A percentile compares a stretch with the other conserved stretches of the same genome.
phyloP scores from a whole-genome alignment of 2,797 vertebrate species.

The Lacerta bilineata region DNA sequence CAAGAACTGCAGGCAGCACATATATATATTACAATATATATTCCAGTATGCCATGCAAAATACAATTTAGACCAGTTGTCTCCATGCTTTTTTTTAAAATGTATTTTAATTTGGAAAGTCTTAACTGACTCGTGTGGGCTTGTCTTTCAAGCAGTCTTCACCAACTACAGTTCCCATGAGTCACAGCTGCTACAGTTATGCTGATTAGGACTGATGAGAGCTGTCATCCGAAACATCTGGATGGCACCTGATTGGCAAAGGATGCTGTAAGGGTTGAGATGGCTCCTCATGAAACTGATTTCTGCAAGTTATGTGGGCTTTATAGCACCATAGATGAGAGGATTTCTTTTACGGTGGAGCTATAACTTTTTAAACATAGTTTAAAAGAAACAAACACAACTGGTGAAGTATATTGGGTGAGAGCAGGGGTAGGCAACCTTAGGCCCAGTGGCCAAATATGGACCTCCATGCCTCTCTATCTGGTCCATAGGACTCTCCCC shows the following conservation, averaged over 20 bases:
- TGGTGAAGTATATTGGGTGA: no score
- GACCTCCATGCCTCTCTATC: no score
- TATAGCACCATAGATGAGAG: background rate
- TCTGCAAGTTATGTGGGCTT: fast-evolving
- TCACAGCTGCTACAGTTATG: no score
- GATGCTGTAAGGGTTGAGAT: background rate
- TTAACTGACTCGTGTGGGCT: fast-evolving
- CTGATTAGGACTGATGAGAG: no score
- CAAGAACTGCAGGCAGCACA: background rate
- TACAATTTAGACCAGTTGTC: background rate
- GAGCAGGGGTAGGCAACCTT: no score
- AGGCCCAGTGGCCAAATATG: no score
- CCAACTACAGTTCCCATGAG: no score
- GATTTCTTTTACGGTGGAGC: background rate
- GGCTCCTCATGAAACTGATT: fast-evolving
- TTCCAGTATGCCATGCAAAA: fast-evolving
- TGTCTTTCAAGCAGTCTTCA: background rate
- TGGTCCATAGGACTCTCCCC: no score
- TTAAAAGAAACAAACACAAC: background rate
- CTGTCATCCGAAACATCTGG: no score
- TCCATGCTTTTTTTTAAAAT: fast-evolving
- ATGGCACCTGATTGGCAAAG: no score
- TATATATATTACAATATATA: background rate
- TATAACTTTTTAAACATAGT: background rate
- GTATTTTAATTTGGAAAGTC: background rate